These are phyloP conservation scores for Stramonita haemastoma DNA, from an alignment of 2,888 invertebrate genomes.

Conservation along the genomic window DNA sequence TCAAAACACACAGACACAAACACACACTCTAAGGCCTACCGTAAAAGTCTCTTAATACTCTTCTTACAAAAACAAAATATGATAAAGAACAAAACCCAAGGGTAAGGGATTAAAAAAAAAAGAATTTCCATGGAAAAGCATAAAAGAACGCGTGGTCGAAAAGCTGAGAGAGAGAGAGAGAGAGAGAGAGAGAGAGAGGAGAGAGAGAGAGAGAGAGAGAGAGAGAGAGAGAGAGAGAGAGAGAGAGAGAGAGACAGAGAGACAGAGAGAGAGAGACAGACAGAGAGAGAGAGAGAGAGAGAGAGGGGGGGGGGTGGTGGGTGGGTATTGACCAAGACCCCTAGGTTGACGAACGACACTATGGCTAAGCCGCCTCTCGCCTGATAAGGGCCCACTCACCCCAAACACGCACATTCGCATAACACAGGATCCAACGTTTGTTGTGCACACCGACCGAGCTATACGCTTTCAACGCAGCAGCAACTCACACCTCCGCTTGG, in stretches of 20 bases:
- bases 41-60: no score
- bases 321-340: neutral
- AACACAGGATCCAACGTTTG: neutral
- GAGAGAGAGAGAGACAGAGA: neutral
- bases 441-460: neutral
- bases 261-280: conserved; percentile 4
- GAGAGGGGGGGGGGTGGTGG: neutral
- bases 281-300: neutral
- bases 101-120: no score
- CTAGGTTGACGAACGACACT: neutral
- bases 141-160: no score
- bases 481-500: no score
- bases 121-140: no score
- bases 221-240: neutral
- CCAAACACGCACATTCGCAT: conserved; percentile 7
- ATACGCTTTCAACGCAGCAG: neutral
- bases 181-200: no score
- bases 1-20: no score
- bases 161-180: neutral
- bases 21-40: no score
- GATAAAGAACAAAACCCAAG: no score
- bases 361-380: conserved; percentile 11
- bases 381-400: neutral
- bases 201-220: no score
- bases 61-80: no score